A percentile compares a stretch with the other conserved stretches of the same genome.
phyloP scores from a whole-genome alignment of 1,140 invertebrate genomes.

The Zaprionus davidi region DNA sequence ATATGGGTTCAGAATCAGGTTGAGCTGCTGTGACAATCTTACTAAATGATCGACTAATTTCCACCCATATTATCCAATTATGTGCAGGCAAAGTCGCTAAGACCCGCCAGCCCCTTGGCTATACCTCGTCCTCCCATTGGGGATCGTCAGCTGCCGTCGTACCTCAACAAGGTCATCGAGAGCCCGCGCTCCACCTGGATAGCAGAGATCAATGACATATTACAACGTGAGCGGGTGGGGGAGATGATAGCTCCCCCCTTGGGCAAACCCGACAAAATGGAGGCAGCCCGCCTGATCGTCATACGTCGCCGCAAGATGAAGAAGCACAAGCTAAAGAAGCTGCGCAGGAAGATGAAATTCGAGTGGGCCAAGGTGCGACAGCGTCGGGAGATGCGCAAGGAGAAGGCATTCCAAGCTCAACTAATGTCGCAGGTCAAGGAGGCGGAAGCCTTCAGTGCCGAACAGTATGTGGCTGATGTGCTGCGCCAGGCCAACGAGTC shows the following conservation, averaged over 20 bases:
- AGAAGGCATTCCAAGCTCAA: conserved; percentile 90
- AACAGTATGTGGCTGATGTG: conserved; percentile 88
- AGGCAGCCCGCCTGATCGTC: conserved; percentile 90
- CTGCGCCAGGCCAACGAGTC: conserved; percentile 87
- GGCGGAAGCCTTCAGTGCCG: conserved; percentile 91
- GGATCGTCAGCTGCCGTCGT: conserved; percentile 44
- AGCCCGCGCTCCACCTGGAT: conserved; percentile 68
- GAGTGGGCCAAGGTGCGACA: conserved; percentile 89
- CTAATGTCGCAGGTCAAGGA: conserved; percentile 88
- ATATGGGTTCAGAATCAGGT: conserved; percentile 70
- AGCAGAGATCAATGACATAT: conserved; percentile 72
- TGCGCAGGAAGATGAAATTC: conserved; percentile 91
- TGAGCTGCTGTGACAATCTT: conserved; percentile 53
- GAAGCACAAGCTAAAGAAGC: conserved; percentile 92
- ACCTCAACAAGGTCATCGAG: conserved; percentile 60
- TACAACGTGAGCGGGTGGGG: conserved; percentile 55
- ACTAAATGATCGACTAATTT: conserved; percentile 58
- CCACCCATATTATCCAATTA: conserved; percentile 84
- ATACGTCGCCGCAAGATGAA: conserved; percentile 94
- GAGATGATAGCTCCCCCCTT: conserved; percentile 60
- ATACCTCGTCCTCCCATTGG: conserved; percentile 50
- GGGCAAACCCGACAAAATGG: conserved; percentile 85
- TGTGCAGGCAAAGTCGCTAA: conserved; percentile 68
- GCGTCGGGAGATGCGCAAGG: conserved; percentile 89
- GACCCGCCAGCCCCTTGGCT: conserved; percentile 19